Evolutionary conservation across 2,113 vertebrate genomes (phyloP).

Genomic region (Cinclus cinclus): DNA sequence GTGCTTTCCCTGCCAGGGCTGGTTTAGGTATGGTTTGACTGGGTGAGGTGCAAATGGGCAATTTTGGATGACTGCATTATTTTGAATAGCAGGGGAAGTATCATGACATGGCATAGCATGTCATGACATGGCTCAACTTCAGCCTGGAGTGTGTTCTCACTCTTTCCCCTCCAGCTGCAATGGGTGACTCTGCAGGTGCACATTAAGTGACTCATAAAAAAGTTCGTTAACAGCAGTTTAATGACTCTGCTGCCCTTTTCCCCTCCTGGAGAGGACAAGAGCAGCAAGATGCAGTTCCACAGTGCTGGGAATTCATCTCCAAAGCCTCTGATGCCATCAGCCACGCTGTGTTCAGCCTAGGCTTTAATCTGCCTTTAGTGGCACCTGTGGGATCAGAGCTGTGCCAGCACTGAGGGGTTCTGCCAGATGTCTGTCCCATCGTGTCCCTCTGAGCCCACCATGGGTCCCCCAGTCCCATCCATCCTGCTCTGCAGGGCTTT

Average conservation of each 20-base stretch:
- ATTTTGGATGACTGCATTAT: neutral
- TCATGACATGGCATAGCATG: neutral
- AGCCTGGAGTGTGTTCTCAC: neutral
- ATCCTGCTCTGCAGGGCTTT: neutral
- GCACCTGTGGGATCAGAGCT: neutral
- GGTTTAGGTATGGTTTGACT: neutral
- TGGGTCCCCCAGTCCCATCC: accelerated
- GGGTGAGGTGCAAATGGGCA: neutral
- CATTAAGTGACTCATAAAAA: neutral
- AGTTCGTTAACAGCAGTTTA: neutral
- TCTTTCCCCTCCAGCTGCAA: neutral
- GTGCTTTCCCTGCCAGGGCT: neutral
- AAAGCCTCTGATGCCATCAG: neutral
- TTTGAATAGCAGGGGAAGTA: neutral
- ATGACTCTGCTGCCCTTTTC: neutral
- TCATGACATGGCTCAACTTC: neutral
- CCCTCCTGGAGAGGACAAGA: neutral
- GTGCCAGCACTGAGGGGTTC: neutral
- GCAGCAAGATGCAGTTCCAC: neutral
- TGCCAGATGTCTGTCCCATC: neutral
- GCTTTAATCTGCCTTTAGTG: neutral
- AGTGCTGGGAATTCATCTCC: neutral
- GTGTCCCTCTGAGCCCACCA: neutral
- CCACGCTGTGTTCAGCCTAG: accelerated
- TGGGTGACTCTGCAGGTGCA: neutral